Percentiles rank a stretch among this genome's conserved stretches.
phyloP scores from a whole-genome alignment of 2,888 invertebrate species.

The Eupeodes luniger region DNA sequence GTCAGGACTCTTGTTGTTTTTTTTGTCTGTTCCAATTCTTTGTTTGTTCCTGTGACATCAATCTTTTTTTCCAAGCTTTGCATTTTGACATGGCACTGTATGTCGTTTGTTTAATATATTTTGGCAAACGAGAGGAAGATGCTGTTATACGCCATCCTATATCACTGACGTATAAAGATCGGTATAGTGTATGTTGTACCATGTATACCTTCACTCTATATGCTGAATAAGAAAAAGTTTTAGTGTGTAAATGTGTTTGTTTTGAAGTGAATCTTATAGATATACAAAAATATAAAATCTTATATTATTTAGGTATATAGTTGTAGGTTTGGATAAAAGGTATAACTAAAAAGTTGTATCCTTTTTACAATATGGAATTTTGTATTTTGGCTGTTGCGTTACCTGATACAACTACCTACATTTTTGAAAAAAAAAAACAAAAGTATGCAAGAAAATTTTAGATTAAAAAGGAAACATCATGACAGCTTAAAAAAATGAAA shows the following conservation, averaged over 20 bases:
- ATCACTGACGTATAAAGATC: too few species aligned
- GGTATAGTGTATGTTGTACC: too few species aligned
- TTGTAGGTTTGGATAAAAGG: background rate
- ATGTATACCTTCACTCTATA: background rate
- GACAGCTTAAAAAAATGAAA: slow-evolving; percentile 22
- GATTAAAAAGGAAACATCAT: slow-evolving; percentile 45
- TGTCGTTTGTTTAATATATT: slow-evolving; percentile 56
- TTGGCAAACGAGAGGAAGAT: slow-evolving; percentile 23
- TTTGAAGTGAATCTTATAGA: slow-evolving; percentile 17
- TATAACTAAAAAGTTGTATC: slow-evolving; percentile 11
- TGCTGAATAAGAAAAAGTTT: background rate
- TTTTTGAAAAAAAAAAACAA: background rate
- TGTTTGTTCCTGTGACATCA: slow-evolving; percentile 69
- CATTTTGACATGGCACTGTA: slow-evolving; percentile 53
- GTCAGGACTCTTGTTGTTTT: slow-evolving; percentile 1
- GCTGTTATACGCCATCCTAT: background rate
- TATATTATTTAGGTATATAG: background rate
- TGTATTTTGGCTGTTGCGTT: background rate
- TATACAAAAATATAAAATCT: background rate
- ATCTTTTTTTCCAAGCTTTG: slow-evolving; percentile 57
- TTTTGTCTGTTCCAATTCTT: slow-evolving; percentile 22
- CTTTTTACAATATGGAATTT: slow-evolving; percentile 33
- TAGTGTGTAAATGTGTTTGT: slow-evolving; percentile 27
- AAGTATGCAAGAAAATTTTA: slow-evolving; percentile 24
- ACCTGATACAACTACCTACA: background rate